Conservation (phyloP, 1,140 invertebrate genomes). For the Eriocheir sinensis region DNA sequence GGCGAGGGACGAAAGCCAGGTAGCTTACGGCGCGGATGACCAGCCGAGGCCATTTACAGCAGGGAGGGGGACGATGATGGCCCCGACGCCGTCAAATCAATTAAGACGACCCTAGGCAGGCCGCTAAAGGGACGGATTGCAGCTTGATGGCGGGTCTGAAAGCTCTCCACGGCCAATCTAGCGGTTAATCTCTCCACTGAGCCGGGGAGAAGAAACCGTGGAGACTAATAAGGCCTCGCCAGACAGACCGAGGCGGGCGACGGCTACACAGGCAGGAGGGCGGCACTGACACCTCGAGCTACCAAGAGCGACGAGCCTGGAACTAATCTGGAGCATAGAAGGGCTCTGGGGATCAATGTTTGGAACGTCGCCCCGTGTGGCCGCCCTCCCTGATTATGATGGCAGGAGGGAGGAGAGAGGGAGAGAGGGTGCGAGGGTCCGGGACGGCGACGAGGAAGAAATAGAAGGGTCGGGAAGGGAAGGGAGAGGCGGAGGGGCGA, state of each 20-base stretch:
- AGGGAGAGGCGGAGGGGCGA: background rate
- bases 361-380: slow-evolving; percentile 59
- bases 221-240: background rate
- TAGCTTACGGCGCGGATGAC: background rate
- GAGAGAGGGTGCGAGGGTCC: background rate
- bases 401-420: slow-evolving; percentile 43
- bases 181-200: background rate
- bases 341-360: slow-evolving; percentile 62
- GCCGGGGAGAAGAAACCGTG: background rate
- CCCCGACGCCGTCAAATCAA: slow-evolving; percentile 13
- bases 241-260: background rate
- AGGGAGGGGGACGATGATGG: background rate
- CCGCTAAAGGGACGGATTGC: background rate
- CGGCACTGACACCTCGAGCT: background rate
- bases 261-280: background rate
- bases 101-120: slow-evolving; percentile 7
- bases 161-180: slow-evolving; percentile 42
- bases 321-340: slow-evolving; percentile 59
- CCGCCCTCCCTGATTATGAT: slow-evolving; percentile 59
- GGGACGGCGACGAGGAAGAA: background rate
- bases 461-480: background rate
- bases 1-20: background rate
- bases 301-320: slow-evolving; percentile 41
- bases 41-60: background rate
- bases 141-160: slow-evolving; percentile 34